Percentiles rank a stretch among this genome's conserved stretches.
Conservation (phyloP, 2,888 invertebrate species). For the Tuta absoluta region DNA sequence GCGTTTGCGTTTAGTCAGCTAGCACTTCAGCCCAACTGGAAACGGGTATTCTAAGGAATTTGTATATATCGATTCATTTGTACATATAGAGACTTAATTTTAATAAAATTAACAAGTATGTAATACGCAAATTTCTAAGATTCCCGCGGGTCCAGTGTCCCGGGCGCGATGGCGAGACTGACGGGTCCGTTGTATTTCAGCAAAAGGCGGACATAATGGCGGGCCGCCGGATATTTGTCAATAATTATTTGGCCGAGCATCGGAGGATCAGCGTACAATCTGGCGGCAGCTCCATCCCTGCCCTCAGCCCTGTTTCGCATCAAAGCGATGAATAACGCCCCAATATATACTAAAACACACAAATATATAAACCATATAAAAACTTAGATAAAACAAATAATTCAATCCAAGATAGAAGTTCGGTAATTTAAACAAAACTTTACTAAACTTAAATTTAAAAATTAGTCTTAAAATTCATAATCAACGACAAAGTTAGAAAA, state of each 20-base stretch:
- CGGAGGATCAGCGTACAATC: slow-evolving; percentile 82
- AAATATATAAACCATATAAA: not conserved
- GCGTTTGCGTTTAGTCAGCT: slow-evolving; percentile 56
- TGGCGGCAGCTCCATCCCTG: slow-evolving; percentile 76
- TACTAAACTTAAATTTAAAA: slow-evolving; percentile 1
- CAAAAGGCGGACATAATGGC: slow-evolving; percentile 82
- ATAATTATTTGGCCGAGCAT: slow-evolving; percentile 82
- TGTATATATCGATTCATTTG: not conserved
- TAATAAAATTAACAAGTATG: not conserved
- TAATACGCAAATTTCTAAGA: slow-evolving; percentile 5
- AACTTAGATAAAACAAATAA: not conserved
- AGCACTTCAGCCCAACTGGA: slow-evolving; percentile 32
- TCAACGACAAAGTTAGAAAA: slow-evolving; percentile 13
- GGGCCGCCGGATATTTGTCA: slow-evolving; percentile 81
- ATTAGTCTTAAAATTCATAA: slow-evolving; percentile 11
- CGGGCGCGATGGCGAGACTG: slow-evolving; percentile 54
- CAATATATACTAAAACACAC: slow-evolving; percentile 32
- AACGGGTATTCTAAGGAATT: slow-evolving; percentile 29
- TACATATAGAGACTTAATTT: not conserved
- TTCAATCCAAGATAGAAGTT: not conserved
- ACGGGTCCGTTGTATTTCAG: slow-evolving; percentile 75
- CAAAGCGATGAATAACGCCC: slow-evolving; percentile 75
- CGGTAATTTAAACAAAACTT: slow-evolving; percentile 18
- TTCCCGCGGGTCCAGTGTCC: slow-evolving; percentile 32
- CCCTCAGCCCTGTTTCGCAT: slow-evolving; percentile 78